Evolutionary conservation across 2,888 invertebrate genomes (phyloP), one percentile per base, ranked within the genome.

Genomic region (Ennomos erosarius): DNA sequence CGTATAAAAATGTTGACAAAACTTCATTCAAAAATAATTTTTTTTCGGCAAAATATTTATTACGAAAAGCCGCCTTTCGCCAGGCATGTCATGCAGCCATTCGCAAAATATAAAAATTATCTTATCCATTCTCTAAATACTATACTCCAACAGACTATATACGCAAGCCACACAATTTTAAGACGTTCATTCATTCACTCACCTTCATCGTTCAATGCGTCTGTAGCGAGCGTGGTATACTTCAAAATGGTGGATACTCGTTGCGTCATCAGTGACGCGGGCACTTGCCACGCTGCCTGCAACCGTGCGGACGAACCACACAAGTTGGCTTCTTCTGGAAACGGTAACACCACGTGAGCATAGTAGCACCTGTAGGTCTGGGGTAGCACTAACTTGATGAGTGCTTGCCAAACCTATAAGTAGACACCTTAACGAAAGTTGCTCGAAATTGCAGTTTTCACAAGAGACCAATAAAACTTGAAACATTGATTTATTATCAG

Each of bases 241-340:
- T 81, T 70, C 1, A 94, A 73, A 9, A 76, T n/a, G 0, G 55
- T 0, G 0, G 85, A 78, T 0, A 64, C 35, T 0, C 62, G 68
- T 11, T 72, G 69, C 0, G 36, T 55, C 0, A 71, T 0, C 13
- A 87, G 53, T 10, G 89, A 86, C 3, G 38, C 1, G 0, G 73
- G 49, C 2, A 95, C 93, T 40, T 93, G 85, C 36, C 73, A 78
- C 0, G 94, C 93, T 0, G 94, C 89, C 72, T 94, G 88, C 57
- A 96, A 81, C 59, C 95, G 94, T 8, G 95, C 93, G 73, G 94
- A 93, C 0, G 96, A 95, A 0, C 94, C 94, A 59, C 94, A 94
- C 1, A 95, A 68, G 10, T 93, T 94, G 8, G 94, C 72, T 71
- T 93, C 94, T 48, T 93, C 95, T 93, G 74, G 10, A 78, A 11